Conservation (phyloP, 2,797 vertebrate genomes). For the Phataginus tetradactyla region DNA sequence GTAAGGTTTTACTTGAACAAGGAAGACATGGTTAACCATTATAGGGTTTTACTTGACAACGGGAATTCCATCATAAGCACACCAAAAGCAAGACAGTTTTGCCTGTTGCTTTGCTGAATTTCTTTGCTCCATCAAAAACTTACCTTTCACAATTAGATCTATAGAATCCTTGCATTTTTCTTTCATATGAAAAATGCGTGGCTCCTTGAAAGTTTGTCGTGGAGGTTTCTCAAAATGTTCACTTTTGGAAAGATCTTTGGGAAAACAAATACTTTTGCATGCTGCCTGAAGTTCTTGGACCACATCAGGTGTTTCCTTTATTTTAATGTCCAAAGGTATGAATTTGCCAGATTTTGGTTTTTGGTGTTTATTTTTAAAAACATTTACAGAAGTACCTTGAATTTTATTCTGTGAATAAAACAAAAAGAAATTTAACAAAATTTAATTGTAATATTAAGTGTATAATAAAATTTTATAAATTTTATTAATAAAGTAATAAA, state of each 20-base stretch:
- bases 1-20: not conserved
- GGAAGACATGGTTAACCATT: not conserved
- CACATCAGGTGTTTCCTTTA: not conserved
- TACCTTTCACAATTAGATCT: slow-evolving; percentile 58
- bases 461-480: slow-evolving; percentile 2
- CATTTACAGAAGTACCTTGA: slow-evolving; percentile 65
- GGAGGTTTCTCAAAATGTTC: not conserved
- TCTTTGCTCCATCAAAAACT: slow-evolving; percentile 21
- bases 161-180: not conserved
- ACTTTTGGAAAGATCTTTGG: not conserved
- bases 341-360: slow-evolving; percentile 47
- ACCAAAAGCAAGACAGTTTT: not conserved
- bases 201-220: not conserved
- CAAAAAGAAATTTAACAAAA: slow-evolving; percentile 54
- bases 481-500: slow-evolving; percentile 28
- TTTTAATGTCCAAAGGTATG: slow-evolving; percentile 48
- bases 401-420: slow-evolving; percentile 65
- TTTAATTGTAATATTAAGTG: not conserved
- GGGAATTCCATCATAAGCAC: not conserved
- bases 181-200: not conserved
- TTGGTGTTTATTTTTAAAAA: slow-evolving; percentile 76
- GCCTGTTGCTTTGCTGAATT: not conserved
- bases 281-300: not conserved
- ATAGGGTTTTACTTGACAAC: not conserved
- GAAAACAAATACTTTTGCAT: slow-evolving; percentile 8